Base-by-base conservation (phyloP, 1,140 invertebrate species). In the Mamestra configurata region DNA sequence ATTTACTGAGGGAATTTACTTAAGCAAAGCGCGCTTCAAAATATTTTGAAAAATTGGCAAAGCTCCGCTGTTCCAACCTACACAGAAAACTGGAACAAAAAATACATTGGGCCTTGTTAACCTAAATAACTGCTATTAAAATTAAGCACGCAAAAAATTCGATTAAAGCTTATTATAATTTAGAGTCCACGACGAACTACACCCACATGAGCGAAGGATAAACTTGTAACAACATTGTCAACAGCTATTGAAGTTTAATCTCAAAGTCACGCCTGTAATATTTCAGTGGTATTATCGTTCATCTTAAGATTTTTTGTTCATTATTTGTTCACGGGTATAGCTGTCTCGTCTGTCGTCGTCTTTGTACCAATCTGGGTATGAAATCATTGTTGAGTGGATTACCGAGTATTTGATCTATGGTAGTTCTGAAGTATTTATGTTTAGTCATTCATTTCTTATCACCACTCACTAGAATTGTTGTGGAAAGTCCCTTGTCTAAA, bases 371-470 rank as follows among this genome's bases (percentile, higher is more conserved):
- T 59, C 24, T 46, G 20, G 24, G 57, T 22, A 57, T 57, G 71
- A 55, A 75, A n/a, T 59, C 53, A 75, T 75, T 75, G 71, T 59
- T 43, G 27, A 43, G 35, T 59, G 71, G 71, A 73, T 73, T 73
- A 75, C 53, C 22, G 4, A 75, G 51, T 40, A 57, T 59, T 24
- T 59, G 71, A 24, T 40, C 13, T 57, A 43, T 43, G 31, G 24
- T 70, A 37, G 1, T n/a, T 35, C 70, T 73, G 3, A 31, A 22
- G 35, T 55, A 20, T 59, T n/a, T 40, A 43, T 73, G 31, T 55
- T 73, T 43, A 73, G 31, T 68, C 64, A 68, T 68, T 68, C 13
- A 37, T 68, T 66, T 31, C 27, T 31, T 31, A 31, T 31, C 27
- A 64, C 37, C 59, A 18, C 15, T 68, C 31, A 20, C 40, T 15